Percentiles rank a stretch among this genome's conserved stretches.
Conservation (phyloP, 2,797 vertebrate species). For the Orientallactaga sibirica region DNA sequence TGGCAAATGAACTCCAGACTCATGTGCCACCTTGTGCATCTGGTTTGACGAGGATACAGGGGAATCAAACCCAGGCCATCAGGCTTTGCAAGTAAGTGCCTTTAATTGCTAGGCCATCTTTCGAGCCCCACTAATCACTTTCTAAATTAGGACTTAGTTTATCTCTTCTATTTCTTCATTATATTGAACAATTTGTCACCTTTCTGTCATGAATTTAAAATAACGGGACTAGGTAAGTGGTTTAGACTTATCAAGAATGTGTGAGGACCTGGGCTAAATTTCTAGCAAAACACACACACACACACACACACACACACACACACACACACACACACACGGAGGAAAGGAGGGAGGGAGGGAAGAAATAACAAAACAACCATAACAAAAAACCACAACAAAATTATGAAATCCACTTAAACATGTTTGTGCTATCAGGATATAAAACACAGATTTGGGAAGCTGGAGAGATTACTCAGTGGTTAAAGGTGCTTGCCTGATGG, state of each 20-base stretch:
- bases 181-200: neutral
- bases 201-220: conserved; percentile 15
- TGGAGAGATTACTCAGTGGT: no score
- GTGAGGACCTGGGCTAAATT: neutral
- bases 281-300: no score
- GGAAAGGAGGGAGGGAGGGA: neutral
- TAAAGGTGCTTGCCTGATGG: no score
- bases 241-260: neutral
- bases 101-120: neutral
- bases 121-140: neutral
- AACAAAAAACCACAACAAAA: neutral
- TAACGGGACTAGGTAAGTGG: neutral
- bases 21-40: no score
- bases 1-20: no score
- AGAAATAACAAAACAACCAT: neutral
- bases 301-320: no score
- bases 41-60: no score
- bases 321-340: no score
- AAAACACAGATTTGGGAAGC: no score
- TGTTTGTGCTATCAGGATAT: neutral
- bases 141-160: neutral
- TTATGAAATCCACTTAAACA: conserved; percentile 30
- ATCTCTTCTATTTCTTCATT: conserved; percentile 17
- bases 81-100: neutral
- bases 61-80: neutral